Evolutionary conservation across 2,797 vertebrate species (phyloP), one percentile per base, ranked within the genome.

Genomic region (Loriculus beryllinus): DNA sequence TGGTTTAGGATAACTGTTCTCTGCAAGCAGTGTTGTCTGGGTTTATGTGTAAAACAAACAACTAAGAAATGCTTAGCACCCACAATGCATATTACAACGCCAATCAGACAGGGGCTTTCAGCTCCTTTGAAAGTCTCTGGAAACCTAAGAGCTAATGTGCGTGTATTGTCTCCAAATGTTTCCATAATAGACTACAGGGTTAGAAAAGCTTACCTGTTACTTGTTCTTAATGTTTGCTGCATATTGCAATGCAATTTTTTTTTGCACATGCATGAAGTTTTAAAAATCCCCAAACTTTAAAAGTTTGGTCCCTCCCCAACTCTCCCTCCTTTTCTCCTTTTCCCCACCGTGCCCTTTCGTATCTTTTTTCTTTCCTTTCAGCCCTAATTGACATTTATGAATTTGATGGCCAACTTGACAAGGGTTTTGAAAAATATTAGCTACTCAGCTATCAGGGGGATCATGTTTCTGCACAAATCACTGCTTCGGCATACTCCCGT

Each of bases 351-450:
- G 14, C 45, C 68, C 37, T 92, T 85, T 51, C 31, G 20, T 48
- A 39, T 37, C 14, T 48, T 69, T 49, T 54, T 37, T n/a, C 21
- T 28, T 5, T 3, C n/a, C 60, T 81, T 80, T 70, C 39, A 77
- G 28, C 28, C 26, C 9, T 72, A 90, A 72, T 85, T 96, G 72
- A 83, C 63, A 84, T 96, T 89, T 93, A 77, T 89, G 28, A 96
- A 89, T 96, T 87, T 91, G 92, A 96, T 97, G 88, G 42, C 82
- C 95, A 97, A 75, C 47, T 95, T 95, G 80, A 86, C 84, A 93
- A 94, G 71, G 45, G 10, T 82, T 94, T 80, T 93, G 93, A 91
- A 88, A 94, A 88, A 91, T 37, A 93, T 64, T 92, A 92, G 71
- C 85, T 90, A 72, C 93, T 93, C 82, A 88, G 71, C 88, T 87